These are phyloP conservation scores for Ichneumon xanthorius DNA, from an alignment of 2,888 invertebrate genomes.

Conservation along the genomic window DNA sequence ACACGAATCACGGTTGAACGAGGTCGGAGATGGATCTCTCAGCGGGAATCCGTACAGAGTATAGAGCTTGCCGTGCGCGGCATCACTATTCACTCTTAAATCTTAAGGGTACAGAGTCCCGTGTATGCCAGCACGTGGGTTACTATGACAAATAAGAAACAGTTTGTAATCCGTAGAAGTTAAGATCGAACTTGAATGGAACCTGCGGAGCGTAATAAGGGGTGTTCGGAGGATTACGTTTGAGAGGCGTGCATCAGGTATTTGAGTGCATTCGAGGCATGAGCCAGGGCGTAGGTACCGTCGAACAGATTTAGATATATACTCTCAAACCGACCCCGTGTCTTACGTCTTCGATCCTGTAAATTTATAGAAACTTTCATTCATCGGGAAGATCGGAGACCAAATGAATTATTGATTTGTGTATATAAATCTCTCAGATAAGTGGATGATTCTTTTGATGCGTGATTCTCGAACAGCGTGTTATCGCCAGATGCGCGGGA, in stretches of 20 bases:
- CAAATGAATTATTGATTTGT: constrained; percentile 37
- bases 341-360: neutral
- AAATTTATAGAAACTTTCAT: neutral
- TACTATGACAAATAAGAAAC: constrained; percentile 79
- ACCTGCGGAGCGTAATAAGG: constrained; percentile 83
- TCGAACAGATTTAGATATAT: constrained; percentile 20
- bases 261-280: constrained; percentile 39
- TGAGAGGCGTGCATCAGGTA: constrained; percentile 60
- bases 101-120: constrained; percentile 45
- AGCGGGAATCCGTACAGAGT: constrained; percentile 51
- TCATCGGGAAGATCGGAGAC: constrained; percentile 3
- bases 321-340: neutral
- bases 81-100: constrained; percentile 41
- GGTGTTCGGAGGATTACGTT: constrained; percentile 82
- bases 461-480: constrained; percentile 14
- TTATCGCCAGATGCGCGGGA: constrained; percentile 56
- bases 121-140: constrained; percentile 63
- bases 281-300: constrained; percentile 15
- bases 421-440: constrained; percentile 8
- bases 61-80: constrained; percentile 1
- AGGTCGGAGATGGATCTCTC: constrained; percentile 64
- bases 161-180: constrained; percentile 84
- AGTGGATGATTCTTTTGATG: neutral
- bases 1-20: constrained; percentile 61
- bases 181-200: constrained; percentile 82